Percentiles rank a stretch among this genome's conserved stretches.
Conservation (phyloP, 2,888 invertebrate species). For the Harpalus rufipes region DNA sequence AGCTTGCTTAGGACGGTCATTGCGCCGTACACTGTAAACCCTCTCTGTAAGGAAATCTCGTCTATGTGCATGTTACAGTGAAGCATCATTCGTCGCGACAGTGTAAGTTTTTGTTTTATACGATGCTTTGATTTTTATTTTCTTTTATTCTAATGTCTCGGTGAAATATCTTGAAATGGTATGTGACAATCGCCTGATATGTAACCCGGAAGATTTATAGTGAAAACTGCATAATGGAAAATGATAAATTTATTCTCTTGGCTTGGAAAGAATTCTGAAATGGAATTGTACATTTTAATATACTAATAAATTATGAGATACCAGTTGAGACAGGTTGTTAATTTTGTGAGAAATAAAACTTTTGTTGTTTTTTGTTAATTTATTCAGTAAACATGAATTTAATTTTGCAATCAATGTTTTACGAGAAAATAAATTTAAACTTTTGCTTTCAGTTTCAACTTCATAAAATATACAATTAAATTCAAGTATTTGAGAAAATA, state of each 20-base stretch:
- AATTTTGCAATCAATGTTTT: too few relatives aligned
- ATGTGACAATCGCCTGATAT: constrained; percentile 25
- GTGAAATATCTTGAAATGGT: constrained; percentile 12
- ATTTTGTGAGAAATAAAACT: neutral
- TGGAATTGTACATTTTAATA: neutral
- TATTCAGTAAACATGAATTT: too few relatives aligned
- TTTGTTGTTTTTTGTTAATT: neutral
- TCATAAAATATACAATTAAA: too few relatives aligned
- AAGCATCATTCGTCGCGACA: constrained; percentile 18
- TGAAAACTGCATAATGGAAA: neutral
- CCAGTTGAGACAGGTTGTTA: neutral
- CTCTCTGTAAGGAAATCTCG: constrained; percentile 5
- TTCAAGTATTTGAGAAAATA: too few relatives aligned
- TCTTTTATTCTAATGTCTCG: constrained; percentile 21
- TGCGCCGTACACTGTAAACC: constrained; percentile 27
- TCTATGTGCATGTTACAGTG: constrained; percentile 3
- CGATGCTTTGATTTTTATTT: constrained; percentile 29
- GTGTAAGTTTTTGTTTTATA: constrained; percentile 29
- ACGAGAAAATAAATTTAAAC: too few relatives aligned
- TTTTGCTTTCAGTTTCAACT: too few relatives aligned
- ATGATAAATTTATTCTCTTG: constrained; percentile 7
- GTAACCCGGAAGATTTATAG: constrained; percentile 4
- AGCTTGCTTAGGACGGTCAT: constrained; percentile 21
- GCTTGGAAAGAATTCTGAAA: neutral
- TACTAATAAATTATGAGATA: neutral